Evolutionary conservation across 2,797 vertebrate species (phyloP), one percentile per base, ranked within the genome.

Genomic region (Oreonectes daqikongensis): DNA sequence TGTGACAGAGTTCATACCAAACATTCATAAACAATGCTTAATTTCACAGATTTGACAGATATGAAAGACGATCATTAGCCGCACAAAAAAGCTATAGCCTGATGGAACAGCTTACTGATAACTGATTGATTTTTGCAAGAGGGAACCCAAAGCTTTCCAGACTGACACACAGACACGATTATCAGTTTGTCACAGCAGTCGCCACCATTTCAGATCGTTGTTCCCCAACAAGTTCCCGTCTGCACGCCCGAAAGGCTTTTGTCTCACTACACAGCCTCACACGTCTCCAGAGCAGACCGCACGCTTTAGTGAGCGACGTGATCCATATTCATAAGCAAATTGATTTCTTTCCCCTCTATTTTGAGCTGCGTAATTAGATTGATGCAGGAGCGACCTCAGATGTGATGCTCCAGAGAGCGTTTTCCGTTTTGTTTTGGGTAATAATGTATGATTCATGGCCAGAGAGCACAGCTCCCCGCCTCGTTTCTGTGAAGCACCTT

Each of bases 361-460:
- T 90, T 90, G 87, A 92, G 90, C 84, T 6, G 82, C 81, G 87
- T 92, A 92, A 91, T 92, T 90, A 88, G 91, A 91, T 92, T 89
- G 89, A 86, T 89, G 87, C 83, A 86, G 85, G 84, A 84, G 84
- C 84, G 84, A 82, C 89, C 89, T 42, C 90, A 82, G 85, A 92
- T 90, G 87, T 84, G 81, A 86, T 79, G 88, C 91, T 90, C 88
- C 72, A 79, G 87, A 88, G 88, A 85, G 85, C 85, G 20, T 87
- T 81, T 92, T 91, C 87, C 89, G 87, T 90, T 90, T 85, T 90
- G 86, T 85, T 89, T 87, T 87, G 87, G 81, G 88, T 88, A 88
- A 87, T 92, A 87, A 88, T 88, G 87, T 87, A 86, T 90, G 89
- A 92, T 91, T 92, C 87, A 91, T 91, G 86, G 87, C 89, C 88